These are phyloP conservation scores for Lophotis ruficrista DNA, from an alignment of 2,113 vertebrate species.

Conservation along the genomic window DNA sequence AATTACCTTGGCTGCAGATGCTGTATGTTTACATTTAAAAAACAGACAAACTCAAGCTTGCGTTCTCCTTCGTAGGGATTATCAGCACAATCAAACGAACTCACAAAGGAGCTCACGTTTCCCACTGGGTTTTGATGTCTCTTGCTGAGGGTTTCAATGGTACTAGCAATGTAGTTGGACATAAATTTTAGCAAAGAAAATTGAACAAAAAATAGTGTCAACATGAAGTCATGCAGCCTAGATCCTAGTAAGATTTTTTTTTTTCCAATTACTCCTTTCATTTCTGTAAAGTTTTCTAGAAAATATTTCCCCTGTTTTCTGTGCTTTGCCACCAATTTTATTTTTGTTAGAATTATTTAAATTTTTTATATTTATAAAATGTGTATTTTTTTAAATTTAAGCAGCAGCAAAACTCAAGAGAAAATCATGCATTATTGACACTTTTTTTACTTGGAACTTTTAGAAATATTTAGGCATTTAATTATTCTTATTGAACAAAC, in stretches of 20 bases:
- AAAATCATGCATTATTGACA: neutral
- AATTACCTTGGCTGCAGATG: neutral
- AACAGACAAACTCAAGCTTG: neutral
- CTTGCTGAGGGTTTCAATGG: neutral
- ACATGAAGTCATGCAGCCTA: neutral
- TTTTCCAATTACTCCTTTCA: neutral
- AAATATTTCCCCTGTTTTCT: neutral
- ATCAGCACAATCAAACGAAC: slow-evolving; percentile 1
- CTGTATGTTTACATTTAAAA: neutral
- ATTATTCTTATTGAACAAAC: neutral
- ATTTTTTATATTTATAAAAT: neutral
- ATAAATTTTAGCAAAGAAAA: neutral
- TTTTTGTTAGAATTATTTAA: neutral
- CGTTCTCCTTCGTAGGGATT: neutral
- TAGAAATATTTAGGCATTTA: neutral
- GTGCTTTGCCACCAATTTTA: neutral
- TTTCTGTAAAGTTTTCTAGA: neutral
- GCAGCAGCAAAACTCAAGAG: neutral
- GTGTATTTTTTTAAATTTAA: neutral
- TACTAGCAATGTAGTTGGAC: neutral
- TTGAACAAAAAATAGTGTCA: neutral
- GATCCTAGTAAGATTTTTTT: neutral
- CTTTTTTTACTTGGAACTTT: neutral
- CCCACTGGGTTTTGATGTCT: neutral
- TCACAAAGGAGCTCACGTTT: neutral